Evolutionary conservation across 2,888 invertebrate genomes (phyloP), one percentile per base, ranked within the genome.

Genomic region (Cerastoderma edule): DNA sequence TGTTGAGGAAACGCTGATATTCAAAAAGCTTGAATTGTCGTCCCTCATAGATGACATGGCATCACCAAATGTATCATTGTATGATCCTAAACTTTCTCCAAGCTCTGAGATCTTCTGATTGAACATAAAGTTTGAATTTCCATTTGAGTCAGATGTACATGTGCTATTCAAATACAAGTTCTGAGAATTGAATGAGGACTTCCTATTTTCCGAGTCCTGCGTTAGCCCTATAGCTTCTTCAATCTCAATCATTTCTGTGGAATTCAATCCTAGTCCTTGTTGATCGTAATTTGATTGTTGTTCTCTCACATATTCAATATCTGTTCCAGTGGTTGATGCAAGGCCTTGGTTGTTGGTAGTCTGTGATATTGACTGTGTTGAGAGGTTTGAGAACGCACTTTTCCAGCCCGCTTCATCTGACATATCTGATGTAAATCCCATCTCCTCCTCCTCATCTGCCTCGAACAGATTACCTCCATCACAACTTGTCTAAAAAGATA

Each of bases 11-110:
- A 67, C 53, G 63, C 67, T 67, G 33, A 73, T 67, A 32, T 73
- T 73, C 27, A 73, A n/a, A 32, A 67, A 73, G 44, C 50, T 73
- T 35, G 72, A 67, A 50, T 60, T 66, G n/a, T 73, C 67, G 8
- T 44, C 35, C 46, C 27, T n/a, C 13, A 22, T 8, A 3, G 60
- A 39, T 2, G 60, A 39, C 27, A 24, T n/a, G 2, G 35, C 56
- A 22, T 67, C 56, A 27, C 39, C 39, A 6, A 54, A 35, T 27
- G 54, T 60, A 39, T 60, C 39, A 22, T 22, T 39, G 1, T 35
- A 19, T 60, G 60, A 60, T 24, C n/a, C 39, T 39, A 39, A 24
- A 60, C 60, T 60, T 8, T 60, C 39, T 35, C 33, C 33, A 22
- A 60, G 39, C 24, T 60, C 60, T 3, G 22, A 24, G 22, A n/a